Evolutionary conservation across 1,140 invertebrate species (phyloP).

Genomic region (Drosophila pseudoobscura): DNA sequence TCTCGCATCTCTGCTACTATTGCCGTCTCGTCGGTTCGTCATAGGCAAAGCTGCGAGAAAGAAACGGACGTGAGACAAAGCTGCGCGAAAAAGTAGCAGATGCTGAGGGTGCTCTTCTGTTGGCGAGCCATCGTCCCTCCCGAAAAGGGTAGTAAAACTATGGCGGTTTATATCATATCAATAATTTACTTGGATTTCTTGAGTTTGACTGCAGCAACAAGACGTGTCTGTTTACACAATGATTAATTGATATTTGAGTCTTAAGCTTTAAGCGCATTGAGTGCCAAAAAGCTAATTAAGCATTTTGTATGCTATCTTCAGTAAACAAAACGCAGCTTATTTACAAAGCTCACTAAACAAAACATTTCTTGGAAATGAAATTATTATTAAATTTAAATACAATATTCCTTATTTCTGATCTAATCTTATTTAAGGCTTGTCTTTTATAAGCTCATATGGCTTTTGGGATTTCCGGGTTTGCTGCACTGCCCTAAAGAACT

Average conservation of each 20-base stretch:
- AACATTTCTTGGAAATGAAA: neutral
- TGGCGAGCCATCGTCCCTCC: too few relatives aligned
- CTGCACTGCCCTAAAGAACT: neutral
- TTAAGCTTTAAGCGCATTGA: constrained; percentile 74
- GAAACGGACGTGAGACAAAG: constrained; percentile 23
- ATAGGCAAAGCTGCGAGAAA: constrained; percentile 24
- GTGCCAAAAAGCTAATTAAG: constrained; percentile 50
- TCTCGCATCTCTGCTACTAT: constrained; percentile 16
- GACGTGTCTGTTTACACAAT: constrained; percentile 27
- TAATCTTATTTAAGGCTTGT: neutral
- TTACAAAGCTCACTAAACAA: constrained; percentile 24
- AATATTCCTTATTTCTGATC: neutral
- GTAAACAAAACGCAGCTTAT: constrained; percentile 42
- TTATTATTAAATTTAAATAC: neutral
- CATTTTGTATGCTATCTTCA: constrained; percentile 21
- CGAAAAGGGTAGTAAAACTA: too few relatives aligned
- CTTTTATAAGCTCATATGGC: neutral
- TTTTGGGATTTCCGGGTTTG: constrained; percentile 19
- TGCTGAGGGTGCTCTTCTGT: constrained; percentile 13
- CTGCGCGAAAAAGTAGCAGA: constrained; percentile 22
- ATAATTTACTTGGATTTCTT: neutral
- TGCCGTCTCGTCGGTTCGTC: constrained; percentile 29
- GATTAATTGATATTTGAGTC: constrained; percentile 13
- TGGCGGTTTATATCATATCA: neutral
- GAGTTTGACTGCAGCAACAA: constrained; percentile 1